Base-by-base conservation (phyloP, 2,113 vertebrate species). In the Lophius piscatorius region DNA sequence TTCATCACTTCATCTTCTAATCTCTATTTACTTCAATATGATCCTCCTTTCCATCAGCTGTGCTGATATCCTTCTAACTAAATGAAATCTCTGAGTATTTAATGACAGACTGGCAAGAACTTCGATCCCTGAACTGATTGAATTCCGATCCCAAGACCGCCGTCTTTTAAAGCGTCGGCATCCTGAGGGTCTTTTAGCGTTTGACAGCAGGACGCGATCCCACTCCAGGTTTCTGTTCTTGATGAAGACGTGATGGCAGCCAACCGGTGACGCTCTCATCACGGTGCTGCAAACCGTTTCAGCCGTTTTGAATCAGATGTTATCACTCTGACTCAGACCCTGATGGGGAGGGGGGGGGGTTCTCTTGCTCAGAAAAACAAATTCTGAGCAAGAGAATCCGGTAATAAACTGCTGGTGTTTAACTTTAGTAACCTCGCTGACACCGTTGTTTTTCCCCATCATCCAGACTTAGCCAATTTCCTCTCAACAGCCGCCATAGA, bases 361-460 rank as follows among this genome's bases (percentile, higher is more conserved):
- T 13, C 10, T 22, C 1, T 21, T 3, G 33, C 24, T 26, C 42
- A 36, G 10, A 9, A 54, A 57, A 46, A 61, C 40, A 1, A 9
- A 12, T 12, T 50, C 8, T 56, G 33, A 61, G 41, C 26, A n/a
- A n/a, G n/a, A n/a, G n/a, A n/a, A n/a, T n/a, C n/a, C n/a, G n/a
- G n/a, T n/a, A n/a, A n/a, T n/a, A n/a, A n/a, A n/a, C n/a, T n/a
- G n/a, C n/a, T n/a, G n/a, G n/a, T n/a, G n/a, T n/a, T n/a, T 40
- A 64, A 75, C 61, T 50, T 12, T 44, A 67, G 31, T 81, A 66
- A 79, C 67, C 54, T 49, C 8, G 16, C 66, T 74, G 72, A 86
- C 35, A 20, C n/a, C n/a, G n/a, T n/a, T n/a, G n/a, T n/a, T n/a
- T n/a, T n/a, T n/a, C n/a, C n/a, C n/a, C n/a, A n/a, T n/a, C n/a